A percentile compares a stretch with the other conserved stretches of the same genome.
phyloP scores from a whole-genome alignment of 2,797 vertebrate genomes.

The Catharus ustulatus region DNA sequence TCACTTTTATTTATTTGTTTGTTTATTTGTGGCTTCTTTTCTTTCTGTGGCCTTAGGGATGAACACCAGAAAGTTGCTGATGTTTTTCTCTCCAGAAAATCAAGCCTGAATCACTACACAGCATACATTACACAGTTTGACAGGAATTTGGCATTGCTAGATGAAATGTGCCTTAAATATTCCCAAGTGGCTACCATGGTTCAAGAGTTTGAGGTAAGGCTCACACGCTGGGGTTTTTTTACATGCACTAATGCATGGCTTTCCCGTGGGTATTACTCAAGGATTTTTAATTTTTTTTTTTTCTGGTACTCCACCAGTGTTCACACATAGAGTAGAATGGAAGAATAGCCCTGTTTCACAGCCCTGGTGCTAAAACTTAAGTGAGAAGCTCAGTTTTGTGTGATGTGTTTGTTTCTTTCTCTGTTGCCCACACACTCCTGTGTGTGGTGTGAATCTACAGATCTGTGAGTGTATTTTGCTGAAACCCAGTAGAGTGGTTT shows the following conservation, averaged over 20 bases:
- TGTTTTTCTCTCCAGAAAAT: slow-evolving; percentile 86
- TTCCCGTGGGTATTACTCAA: not conserved
- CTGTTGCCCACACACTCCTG: not conserved
- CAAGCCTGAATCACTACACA: slow-evolving; percentile 86
- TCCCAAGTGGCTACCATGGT: slow-evolving; percentile 81
- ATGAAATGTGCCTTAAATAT: slow-evolving; percentile 82
- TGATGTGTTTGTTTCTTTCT: not conserved
- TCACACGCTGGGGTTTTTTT: not conserved
- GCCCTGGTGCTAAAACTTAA: not conserved
- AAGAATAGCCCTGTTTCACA: not conserved
- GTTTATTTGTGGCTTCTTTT: slow-evolving; percentile 1
- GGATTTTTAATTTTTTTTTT: not conserved
- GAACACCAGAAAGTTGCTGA: slow-evolving; percentile 89
- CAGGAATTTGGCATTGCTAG: slow-evolving; percentile 85
- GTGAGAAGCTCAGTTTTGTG: not conserved
- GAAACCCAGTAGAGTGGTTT: not conserved
- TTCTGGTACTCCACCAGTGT: not conserved
- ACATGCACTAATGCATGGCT: not conserved
- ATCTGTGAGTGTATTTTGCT: not conserved
- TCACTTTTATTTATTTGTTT: not conserved
- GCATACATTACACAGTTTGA: slow-evolving; percentile 91
- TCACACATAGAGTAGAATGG: not conserved
- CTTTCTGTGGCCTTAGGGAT: slow-evolving; percentile 79
- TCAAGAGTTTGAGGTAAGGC: slow-evolving; percentile 87
- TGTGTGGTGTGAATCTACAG: not conserved